Conservation (phyloP, 1,140 invertebrate genomes). For the Ceratosolen fusciceps region DNA sequence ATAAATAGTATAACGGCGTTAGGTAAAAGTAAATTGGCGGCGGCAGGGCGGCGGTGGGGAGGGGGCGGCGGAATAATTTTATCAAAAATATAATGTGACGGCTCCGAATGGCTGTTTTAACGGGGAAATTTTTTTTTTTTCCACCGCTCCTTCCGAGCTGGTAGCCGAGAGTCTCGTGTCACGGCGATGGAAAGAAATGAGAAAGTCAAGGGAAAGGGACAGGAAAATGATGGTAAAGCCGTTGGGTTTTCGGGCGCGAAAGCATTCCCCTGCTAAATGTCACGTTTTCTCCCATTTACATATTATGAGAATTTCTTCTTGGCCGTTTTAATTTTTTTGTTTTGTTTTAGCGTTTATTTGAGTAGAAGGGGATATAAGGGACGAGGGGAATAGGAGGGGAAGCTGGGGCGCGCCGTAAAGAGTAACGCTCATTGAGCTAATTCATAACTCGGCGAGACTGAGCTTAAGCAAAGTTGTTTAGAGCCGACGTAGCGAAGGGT, state of each 20-base stretch:
- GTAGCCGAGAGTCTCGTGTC: not conserved
- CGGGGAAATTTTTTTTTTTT: not conserved
- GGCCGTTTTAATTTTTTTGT: not conserved
- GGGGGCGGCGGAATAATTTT: not conserved
- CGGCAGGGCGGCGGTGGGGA: too few species aligned
- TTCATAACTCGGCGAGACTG: constrained; percentile 42
- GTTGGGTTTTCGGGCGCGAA: not conserved
- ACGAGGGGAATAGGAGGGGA: too few species aligned
- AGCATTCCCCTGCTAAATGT: constrained; percentile 17
- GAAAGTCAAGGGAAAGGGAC: not conserved
- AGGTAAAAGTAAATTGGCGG: too few species aligned
- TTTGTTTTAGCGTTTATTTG: constrained; percentile 5
- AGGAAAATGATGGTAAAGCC: constrained; percentile 10
- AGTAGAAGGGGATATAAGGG: too few species aligned
- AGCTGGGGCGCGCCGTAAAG: constrained; percentile 25
- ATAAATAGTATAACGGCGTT: too few species aligned
- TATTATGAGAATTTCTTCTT: constrained; percentile 36
- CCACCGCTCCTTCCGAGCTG: constrained; percentile 7
- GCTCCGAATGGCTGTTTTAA: constrained; percentile 14
- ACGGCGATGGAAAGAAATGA: constrained; percentile 18
- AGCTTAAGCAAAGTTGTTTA: constrained; percentile 42
- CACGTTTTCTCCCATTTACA: constrained; percentile 43
- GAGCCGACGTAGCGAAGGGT: constrained; percentile 22
- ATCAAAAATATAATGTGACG: constrained; percentile 8
- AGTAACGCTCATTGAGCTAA: constrained; percentile 46